Evolutionary conservation across 2,797 vertebrate genomes (phyloP), one percentile per base, ranked within the genome.

Genomic region (Coregonus suidteri): DNA sequence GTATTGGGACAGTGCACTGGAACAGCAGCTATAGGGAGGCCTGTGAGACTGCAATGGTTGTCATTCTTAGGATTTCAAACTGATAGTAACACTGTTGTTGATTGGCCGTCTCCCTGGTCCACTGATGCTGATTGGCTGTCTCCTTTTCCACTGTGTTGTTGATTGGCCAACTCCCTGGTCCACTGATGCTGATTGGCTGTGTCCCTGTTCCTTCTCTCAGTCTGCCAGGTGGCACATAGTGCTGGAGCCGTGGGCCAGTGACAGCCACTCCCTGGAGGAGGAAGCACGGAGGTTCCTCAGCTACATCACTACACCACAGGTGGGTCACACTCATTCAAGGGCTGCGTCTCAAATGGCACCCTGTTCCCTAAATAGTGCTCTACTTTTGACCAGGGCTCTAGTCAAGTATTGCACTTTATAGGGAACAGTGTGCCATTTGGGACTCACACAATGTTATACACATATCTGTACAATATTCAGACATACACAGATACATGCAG

Each of bases 301-400:
- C 73, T 98, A 98, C 77, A 98, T 99, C 89, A 96, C 94, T 75
- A 97, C 94, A 74, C 93, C 93, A 64, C 97, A 98, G 94, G 98
- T 98, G 85, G 88, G 93, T 88, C 85, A 59, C 54, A 59, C 54
- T 59, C 16, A 20, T 7, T 62, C 3, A 62, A 62, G 9, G 59
- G 2, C n/a, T 25, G 20, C 15, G 59, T 62, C 59, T 20, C n/a
- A 62, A 25, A 62, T 25, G 5, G 18, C n/a, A 62, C 56, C 56
- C 18, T 59, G 20, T n/a, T 59, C 0, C 56, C n/a, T n/a, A 59
- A 25, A 62, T 20, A 20, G 3, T n/a, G 6, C 16, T 16, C 16
- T 20, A 25, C 20, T 9, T 47, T 47, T 9, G 9, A 11, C 41
- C 9, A 3, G n/a, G n/a, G 59, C 59, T 62, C 59, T 62, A 20